These are phyloP conservation scores for Papilio gigon DNA, from an alignment of 2,888 invertebrate species.

Conservation along the genomic window DNA sequence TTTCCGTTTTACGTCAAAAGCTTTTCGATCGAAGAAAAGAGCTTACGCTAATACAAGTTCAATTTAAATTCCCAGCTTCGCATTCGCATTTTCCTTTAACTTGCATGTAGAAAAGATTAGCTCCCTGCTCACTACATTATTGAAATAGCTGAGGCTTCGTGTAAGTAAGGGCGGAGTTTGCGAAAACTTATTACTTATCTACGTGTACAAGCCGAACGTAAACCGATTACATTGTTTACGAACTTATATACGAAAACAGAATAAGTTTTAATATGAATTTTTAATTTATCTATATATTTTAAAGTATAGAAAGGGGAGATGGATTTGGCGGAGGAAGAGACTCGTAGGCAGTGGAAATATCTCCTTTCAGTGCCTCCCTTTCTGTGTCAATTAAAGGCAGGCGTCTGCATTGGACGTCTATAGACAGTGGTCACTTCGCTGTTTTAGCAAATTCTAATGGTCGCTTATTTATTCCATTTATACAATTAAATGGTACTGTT, in stretches of 20 bases:
- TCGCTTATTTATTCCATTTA: no score
- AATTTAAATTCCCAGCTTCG: constrained; percentile 23
- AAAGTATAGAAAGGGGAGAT: no score
- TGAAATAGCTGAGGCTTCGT: constrained; percentile 18
- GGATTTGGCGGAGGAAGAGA: no score
- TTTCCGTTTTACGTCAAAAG: constrained; percentile 10
- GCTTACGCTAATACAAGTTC: constrained; percentile 20
- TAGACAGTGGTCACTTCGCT: no score
- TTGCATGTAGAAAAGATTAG: constrained; percentile 19
- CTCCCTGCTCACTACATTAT: constrained; percentile 16
- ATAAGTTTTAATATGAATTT: no score
- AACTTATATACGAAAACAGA: not conserved
- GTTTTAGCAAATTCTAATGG: no score
- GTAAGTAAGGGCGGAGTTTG: not conserved
- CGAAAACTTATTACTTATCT: not conserved
- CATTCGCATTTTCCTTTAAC: constrained; percentile 23
- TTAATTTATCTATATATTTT: no score
- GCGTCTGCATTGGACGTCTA: no score
- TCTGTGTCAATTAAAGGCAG: no score
- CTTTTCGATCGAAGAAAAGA: not conserved
- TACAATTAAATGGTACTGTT: no score
- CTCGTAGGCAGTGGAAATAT: no score
- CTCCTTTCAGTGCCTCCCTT: no score
- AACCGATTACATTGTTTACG: not conserved
- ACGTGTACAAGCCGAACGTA: not conserved